These are phyloP conservation scores for Agrotis clavis DNA, from an alignment of 2,888 invertebrate genomes.

Conservation along the genomic window DNA sequence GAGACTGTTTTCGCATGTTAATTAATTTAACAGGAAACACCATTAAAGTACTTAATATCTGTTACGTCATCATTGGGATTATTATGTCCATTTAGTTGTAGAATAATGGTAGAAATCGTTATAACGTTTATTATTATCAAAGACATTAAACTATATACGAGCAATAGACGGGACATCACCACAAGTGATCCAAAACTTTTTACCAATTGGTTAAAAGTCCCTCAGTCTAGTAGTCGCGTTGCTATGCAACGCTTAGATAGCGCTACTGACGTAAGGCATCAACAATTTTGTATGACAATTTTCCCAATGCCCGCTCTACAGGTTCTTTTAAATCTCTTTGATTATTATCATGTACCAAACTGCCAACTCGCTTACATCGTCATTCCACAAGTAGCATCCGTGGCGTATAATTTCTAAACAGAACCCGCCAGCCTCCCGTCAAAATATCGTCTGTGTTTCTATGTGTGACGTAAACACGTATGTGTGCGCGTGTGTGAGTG, in stretches of 20 bases:
- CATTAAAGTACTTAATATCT: not conserved
- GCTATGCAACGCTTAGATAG: no score
- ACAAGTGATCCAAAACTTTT: no score
- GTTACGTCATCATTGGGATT: constrained; percentile 12
- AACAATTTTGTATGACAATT: no score
- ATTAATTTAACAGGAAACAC: constrained; percentile 13
- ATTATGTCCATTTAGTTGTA: constrained; percentile 22
- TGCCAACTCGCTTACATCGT: constrained; percentile 20
- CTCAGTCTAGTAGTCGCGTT: no score
- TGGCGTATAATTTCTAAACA: constrained; percentile 83
- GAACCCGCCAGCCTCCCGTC: constrained; percentile 82
- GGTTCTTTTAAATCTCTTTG: no score
- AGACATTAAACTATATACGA: no score
- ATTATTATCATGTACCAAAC: no score
- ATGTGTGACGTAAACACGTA: constrained; percentile 81
- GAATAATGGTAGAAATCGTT: constrained; percentile 28
- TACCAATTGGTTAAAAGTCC: no score
- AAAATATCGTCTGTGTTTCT: constrained; percentile 86
- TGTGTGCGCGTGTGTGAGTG: constrained; percentile 81
- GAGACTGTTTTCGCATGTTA: not conserved
- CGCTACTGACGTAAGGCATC: no score
- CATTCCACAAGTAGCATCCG: constrained; percentile 19
- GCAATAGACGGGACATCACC: no score
- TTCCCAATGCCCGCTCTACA: no score
- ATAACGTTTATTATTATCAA: constrained; percentile 40